Conservation (phyloP, 2,113 vertebrate genomes). For the Solea senegalensis region DNA sequence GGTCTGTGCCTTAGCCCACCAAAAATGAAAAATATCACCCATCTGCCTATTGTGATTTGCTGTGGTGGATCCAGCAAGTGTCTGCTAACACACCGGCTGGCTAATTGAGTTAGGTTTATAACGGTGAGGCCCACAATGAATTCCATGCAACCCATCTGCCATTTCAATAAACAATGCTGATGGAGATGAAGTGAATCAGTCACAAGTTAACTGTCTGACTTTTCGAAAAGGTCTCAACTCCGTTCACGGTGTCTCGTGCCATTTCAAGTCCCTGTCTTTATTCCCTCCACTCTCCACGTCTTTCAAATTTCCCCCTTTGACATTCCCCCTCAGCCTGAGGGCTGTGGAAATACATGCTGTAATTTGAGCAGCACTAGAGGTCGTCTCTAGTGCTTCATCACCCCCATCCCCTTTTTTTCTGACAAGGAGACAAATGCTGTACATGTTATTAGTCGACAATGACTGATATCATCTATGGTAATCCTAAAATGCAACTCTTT, state of each 20-base stretch:
- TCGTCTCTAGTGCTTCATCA: constrained; percentile 50
- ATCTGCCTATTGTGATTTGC: constrained; percentile 73
- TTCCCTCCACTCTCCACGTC: constrained; percentile 36
- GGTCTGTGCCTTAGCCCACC: constrained; percentile 55
- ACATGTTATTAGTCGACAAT: constrained; percentile 59
- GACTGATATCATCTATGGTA: constrained; percentile 49
- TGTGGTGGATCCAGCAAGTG: constrained; percentile 60
- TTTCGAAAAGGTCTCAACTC: constrained; percentile 62
- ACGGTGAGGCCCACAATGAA: constrained; percentile 57
- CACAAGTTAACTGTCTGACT: constrained; percentile 67
- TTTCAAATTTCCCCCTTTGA: constrained; percentile 44
- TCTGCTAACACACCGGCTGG: constrained; percentile 70
- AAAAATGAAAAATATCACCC: constrained; percentile 73
- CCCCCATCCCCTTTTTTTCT: constrained; percentile 40
- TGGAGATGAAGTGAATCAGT: constrained; percentile 62
- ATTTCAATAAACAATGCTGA: constrained; percentile 71
- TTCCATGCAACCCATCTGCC: constrained; percentile 77
- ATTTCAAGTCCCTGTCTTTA: constrained; percentile 46
- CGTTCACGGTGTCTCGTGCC: constrained; percentile 36
- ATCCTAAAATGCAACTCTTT: constrained; percentile 36
- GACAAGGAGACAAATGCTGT: constrained; percentile 60
- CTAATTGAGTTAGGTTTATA: constrained; percentile 77
- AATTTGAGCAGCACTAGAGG: constrained; percentile 44
- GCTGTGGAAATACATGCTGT: constrained; percentile 43
- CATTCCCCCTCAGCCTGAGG: constrained; percentile 44